Conservation (phyloP, 2,797 vertebrate species). For the Gadopsis bispinosus region DNA sequence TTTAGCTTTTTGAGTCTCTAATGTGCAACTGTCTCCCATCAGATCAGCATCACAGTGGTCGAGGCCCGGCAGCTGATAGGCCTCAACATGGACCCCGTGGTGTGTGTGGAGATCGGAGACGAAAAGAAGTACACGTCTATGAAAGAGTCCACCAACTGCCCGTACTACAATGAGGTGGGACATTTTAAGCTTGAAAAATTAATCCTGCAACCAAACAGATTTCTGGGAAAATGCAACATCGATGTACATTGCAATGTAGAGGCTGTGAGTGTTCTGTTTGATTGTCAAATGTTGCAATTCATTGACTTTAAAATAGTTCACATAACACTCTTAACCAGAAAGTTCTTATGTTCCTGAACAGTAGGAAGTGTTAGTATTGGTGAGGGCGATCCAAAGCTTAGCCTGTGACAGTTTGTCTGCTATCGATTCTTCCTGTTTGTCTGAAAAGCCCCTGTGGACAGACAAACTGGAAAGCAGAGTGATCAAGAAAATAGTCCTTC, state of each 20-base stretch:
- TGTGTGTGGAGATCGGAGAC: constrained; percentile 96
- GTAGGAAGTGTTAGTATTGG: not conserved
- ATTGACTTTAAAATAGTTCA: not conserved
- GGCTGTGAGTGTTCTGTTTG: not conserved
- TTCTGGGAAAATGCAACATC: not conserved
- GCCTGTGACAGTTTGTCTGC: constrained; percentile 51
- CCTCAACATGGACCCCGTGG: constrained; percentile 98
- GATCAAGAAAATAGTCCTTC: constrained; percentile 11
- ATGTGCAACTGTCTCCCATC: constrained; percentile 38
- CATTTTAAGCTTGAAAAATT: constrained; percentile 50
- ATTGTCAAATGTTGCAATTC: not conserved
- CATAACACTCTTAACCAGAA: not conserved
- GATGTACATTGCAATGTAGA: not conserved
- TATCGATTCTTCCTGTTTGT: constrained; percentile 63
- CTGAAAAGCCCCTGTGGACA: constrained; percentile 37
- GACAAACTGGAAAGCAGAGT: constrained; percentile 24
- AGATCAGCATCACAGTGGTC: constrained; percentile 95
- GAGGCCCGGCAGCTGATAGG: constrained; percentile 97
- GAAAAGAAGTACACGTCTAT: constrained; percentile 98
- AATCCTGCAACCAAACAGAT: not conserved
- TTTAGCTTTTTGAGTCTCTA: not conserved
- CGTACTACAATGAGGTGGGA: constrained; percentile 97
- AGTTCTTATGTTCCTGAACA: constrained; percentile 20
- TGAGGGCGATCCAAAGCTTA: constrained; percentile 31
- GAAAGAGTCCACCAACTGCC: constrained; percentile 98